Conservation (phyloP, 2,113 vertebrate species). For the Caloenas nicobarica region DNA sequence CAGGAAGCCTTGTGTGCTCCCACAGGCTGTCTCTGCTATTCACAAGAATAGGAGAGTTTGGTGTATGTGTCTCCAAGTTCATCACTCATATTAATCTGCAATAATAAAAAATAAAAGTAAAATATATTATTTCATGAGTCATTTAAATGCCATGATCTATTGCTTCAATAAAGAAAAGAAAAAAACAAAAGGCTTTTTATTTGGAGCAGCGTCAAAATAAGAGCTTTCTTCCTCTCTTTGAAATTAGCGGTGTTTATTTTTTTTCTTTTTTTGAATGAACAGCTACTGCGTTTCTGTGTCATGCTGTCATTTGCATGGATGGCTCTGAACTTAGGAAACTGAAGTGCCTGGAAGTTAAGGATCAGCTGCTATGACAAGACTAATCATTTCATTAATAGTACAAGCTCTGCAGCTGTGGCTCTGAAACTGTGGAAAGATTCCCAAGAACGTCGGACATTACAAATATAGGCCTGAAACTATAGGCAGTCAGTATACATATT, state of each 20-base stretch:
- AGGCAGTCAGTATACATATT: background rate
- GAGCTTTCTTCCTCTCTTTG: background rate
- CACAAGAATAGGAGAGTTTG: background rate
- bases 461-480: background rate
- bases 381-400: conserved; percentile 11
- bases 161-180: conserved; percentile 18
- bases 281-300: background rate
- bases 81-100: background rate
- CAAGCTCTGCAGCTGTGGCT: background rate
- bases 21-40: background rate
- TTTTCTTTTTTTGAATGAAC: background rate
- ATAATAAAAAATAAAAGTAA: background rate
- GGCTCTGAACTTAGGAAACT: background rate
- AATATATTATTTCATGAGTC: background rate
- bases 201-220: background rate
- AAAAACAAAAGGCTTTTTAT: background rate
- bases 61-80: background rate
- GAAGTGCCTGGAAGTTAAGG: background rate
- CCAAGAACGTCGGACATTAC: background rate
- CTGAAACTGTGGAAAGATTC: background rate
- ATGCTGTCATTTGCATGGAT: conserved; percentile 5
- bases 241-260: background rate
- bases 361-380: background rate
- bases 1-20: background rate
- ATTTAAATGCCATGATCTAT: background rate